phyloP scores from a whole-genome alignment of 2,797 vertebrate species.

The Gadopsis marmoratus region DNA sequence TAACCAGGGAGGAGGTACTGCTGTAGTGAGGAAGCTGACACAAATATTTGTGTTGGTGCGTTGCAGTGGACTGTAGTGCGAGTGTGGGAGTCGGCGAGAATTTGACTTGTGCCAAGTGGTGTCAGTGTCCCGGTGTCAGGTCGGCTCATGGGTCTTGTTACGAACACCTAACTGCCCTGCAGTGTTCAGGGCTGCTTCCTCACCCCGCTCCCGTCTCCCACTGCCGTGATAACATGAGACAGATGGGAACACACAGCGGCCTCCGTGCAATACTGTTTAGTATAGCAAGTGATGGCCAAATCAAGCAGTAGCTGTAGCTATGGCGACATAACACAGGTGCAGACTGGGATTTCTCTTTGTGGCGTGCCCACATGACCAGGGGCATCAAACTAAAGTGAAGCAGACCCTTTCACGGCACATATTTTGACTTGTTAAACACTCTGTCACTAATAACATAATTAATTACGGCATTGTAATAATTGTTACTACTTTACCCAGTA shows the following conservation, averaged over 20 bases:
- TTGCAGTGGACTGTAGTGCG: background rate
- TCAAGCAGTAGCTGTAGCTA: background rate
- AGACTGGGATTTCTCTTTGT: background rate
- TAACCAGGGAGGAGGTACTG: background rate
- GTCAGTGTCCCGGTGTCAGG: conserved; percentile 52
- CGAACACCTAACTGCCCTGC: conserved; percentile 44
- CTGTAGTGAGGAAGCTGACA: conserved; percentile 4
- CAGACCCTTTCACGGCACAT: background rate
- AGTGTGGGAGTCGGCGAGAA: conserved; percentile 30
- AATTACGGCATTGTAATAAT: background rate
- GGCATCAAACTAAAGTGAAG: background rate
- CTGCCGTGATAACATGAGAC: conserved; percentile 46
- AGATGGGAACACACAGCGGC: conserved; percentile 35
- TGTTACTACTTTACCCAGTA: background rate
- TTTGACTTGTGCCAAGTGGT: conserved; percentile 56
- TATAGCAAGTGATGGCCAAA: conserved; percentile 5
- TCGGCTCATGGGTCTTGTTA: conserved; percentile 53
- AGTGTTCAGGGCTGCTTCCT: conserved; percentile 22
- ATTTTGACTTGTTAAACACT: background rate
- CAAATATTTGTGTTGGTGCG: background rate
- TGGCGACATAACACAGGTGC: conserved; percentile 11
- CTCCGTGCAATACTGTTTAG: conserved; percentile 7
- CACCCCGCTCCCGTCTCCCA: conserved; percentile 2
- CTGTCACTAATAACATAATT: background rate
- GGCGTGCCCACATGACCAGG: background rate